Conservation (phyloP, 1,140 invertebrate species). For the Ips typographus region DNA sequence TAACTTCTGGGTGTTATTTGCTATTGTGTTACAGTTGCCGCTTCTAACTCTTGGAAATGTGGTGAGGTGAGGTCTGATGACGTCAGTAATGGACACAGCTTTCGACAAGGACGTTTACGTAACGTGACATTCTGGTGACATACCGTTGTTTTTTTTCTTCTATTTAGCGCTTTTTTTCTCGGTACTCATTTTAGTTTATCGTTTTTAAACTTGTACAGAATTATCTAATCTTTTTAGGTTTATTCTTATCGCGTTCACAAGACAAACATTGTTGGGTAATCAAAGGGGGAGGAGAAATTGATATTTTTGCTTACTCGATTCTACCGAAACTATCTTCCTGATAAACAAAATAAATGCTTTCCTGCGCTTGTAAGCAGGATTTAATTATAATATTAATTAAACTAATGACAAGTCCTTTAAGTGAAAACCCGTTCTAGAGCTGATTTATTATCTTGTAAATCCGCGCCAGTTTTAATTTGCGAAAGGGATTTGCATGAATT, state of each 20-base stretch:
- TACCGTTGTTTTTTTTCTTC: neutral
- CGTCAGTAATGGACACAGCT: too few relatives aligned
- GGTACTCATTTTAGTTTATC: neutral
- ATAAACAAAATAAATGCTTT: neutral
- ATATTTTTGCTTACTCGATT: neutral
- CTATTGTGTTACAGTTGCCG: neutral
- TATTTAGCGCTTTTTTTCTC: neutral
- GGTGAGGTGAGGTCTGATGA: neutral
- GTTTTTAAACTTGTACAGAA: neutral
- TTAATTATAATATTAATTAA: neutral
- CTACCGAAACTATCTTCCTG: neutral
- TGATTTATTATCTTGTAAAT: slow-evolving; percentile 2
- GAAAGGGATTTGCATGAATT: neutral
- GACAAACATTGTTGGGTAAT: too few relatives aligned
- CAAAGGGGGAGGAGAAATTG: too few relatives aligned
- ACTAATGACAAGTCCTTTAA: neutral
- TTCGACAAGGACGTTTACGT: slow-evolving; percentile 10
- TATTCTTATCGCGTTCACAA: too few relatives aligned
- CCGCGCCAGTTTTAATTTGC: neutral
- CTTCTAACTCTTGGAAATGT: neutral
- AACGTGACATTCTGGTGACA: slow-evolving; percentile 1
- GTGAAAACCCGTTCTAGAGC: too few relatives aligned
- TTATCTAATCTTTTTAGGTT: neutral
- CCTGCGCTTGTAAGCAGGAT: neutral
- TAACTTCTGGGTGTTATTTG: slow-evolving; percentile 1